A percentile compares a stretch with the other conserved stretches of the same genome.
Evolutionary conservation across 23 tunicate genomes (phyloP).

Genomic region (Trididemnum nubilum): DNA sequence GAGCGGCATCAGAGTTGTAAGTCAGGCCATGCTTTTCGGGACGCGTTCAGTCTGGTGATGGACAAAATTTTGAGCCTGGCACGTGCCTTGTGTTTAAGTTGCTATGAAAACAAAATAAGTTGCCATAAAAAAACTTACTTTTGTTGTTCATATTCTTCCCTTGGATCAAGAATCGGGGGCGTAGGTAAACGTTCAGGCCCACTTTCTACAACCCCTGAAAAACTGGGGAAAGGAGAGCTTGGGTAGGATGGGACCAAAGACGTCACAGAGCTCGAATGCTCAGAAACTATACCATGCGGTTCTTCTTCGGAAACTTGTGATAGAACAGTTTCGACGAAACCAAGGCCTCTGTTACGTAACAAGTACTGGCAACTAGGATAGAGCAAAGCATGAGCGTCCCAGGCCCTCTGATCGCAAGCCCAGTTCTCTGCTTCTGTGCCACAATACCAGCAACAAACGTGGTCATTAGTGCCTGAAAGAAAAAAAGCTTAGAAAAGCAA

Average conservation of each 20-base stretch:
- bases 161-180: conserved; percentile 1
- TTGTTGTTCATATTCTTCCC: not conserved
- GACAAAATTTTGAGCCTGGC: too few species aligned
- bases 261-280: too few species aligned
- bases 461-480: conserved; percentile 5
- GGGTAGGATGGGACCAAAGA: not conserved
- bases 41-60: too few species aligned
- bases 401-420: not conserved
- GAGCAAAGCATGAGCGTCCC: conserved; percentile 19
- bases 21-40: too few species aligned
- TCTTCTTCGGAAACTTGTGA: not conserved
- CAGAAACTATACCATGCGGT: not conserved
- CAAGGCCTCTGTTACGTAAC: conserved; percentile 19
- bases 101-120: too few species aligned
- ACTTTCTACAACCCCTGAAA: not conserved
- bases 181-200: conserved; percentile 35
- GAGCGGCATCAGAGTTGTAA: too few species aligned
- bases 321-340: conserved; percentile 19
- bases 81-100: too few species aligned
- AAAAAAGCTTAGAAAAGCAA: not conserved
- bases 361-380: conserved; percentile 32
- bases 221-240: not conserved
- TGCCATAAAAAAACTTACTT: too few species aligned
- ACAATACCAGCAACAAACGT: conserved; percentile 40
- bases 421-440: conserved; percentile 22